Percentiles rank a stretch among this genome's conserved stretches.
Conservation (phyloP, 1,140 invertebrate species). For the Cataglyphis hispanica region DNA sequence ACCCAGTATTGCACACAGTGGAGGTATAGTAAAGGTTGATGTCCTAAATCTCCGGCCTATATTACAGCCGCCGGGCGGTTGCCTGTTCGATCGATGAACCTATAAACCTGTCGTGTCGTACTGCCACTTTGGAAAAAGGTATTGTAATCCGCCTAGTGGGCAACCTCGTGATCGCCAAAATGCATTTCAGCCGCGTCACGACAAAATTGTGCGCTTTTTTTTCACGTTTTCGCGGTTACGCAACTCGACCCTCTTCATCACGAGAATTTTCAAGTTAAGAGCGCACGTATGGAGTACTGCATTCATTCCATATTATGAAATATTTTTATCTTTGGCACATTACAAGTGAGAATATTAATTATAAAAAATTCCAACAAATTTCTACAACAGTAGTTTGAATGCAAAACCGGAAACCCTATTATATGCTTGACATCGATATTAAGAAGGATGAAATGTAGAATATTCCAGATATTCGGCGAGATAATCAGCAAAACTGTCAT, state of each 20-base stretch:
- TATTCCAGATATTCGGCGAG: conserved; percentile 4
- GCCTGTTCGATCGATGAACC: conserved; percentile 64
- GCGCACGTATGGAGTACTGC: background rate
- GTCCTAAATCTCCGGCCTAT: conserved; percentile 75
- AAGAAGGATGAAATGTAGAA: conserved; percentile 14
- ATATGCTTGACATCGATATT: conserved; percentile 50
- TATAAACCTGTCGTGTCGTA: conserved; percentile 76
- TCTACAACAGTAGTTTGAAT: background rate
- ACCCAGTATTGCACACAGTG: conserved; percentile 41
- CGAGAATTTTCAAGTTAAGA: conserved; percentile 23
- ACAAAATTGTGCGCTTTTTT: background rate
- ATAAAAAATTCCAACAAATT: background rate
- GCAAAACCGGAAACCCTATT: background rate
- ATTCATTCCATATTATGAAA: background rate
- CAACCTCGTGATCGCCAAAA: conserved; percentile 58
- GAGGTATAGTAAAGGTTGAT: conserved; percentile 41
- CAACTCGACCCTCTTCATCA: background rate
- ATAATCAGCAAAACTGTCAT: conserved; percentile 19
- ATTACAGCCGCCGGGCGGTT: conserved; percentile 61
- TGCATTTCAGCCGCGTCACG: conserved; percentile 33
- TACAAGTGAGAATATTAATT: conserved; percentile 2
- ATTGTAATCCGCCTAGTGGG: conserved; percentile 63
- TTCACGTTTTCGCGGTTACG: background rate
- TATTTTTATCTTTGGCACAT: background rate
- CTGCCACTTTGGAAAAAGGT: conserved; percentile 69